Evolutionary conservation across 53 echinoderm and acorn worm genomes (phyloP).

Genomic region (Zoroaster sp.): DNA sequence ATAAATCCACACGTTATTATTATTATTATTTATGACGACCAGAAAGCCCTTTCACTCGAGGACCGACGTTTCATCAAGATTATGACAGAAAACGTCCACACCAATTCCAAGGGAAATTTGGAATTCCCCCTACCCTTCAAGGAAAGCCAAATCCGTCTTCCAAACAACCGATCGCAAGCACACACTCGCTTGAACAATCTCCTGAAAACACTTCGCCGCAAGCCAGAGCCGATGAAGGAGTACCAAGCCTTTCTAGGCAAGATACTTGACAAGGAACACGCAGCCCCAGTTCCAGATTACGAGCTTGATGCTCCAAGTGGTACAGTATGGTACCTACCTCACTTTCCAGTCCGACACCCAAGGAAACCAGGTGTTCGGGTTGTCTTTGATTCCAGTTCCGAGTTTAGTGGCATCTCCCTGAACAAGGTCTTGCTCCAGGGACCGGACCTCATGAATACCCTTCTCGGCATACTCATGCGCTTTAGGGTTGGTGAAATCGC

Average conservation of each 20-base stretch:
- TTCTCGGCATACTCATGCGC: constrained; percentile 55
- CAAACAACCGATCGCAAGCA: constrained; percentile 12
- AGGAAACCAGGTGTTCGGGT: constrained; percentile 46
- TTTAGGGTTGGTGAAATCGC: constrained; percentile 62
- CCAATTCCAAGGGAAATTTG: constrained; percentile 50
- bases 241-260: constrained; percentile 19
- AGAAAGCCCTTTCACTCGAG: constrained; percentile 45
- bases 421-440: constrained; percentile 54
- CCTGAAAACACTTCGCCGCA: constrained; percentile 6
- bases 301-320: not conserved
- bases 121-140: constrained; percentile 23
- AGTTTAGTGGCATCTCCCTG: too few relatives aligned
- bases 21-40: too few relatives aligned
- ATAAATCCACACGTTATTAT: too few relatives aligned
- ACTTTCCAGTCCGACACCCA: constrained; percentile 55
- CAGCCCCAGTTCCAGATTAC: not conserved
- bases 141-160: not conserved
- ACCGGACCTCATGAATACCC: constrained; percentile 58
- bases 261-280: constrained; percentile 16
- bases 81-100: constrained; percentile 41
- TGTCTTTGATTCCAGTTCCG: constrained; percentile 51
- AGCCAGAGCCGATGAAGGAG: constrained; percentile 20
- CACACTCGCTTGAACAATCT: constrained; percentile 6
- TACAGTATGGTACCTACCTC: constrained; percentile 55
- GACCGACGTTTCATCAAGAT: constrained; percentile 38